A percentile compares a stretch with the other conserved stretches of the same genome.
Conservation (phyloP, 1,140 invertebrate genomes). For the Globodera rostochiensis region DNA sequence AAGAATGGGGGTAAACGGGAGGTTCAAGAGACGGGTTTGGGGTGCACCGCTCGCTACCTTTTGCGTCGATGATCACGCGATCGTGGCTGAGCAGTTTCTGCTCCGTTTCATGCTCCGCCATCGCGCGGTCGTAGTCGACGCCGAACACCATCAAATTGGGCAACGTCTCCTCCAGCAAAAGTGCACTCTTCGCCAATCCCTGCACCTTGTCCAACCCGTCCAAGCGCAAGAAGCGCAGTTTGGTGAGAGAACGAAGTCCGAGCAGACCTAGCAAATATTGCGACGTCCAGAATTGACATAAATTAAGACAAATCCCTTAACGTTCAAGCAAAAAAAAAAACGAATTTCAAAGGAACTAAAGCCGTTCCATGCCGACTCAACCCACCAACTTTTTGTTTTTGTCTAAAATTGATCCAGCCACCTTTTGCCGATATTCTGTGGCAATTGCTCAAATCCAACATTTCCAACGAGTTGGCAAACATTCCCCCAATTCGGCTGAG, state of each 20-base stretch:
- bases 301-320: no score
- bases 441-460: constrained; percentile 77
- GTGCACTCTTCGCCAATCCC: constrained; percentile 61
- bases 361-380: no score
- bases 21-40: no score
- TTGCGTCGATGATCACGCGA: constrained; percentile 58
- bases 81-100: constrained; percentile 50
- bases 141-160: constrained; percentile 65
- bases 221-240: constrained; percentile 65
- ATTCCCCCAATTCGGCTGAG: constrained; percentile 72
- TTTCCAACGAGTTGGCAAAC: constrained; percentile 72
- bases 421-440: constrained; percentile 70
- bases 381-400: no score
- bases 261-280: constrained; percentile 67
- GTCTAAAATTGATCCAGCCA: not conserved
- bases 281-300: no score
- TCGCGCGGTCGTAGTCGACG: constrained; percentile 61
- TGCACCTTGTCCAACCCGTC: constrained; percentile 62
- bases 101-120: constrained; percentile 56
- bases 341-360: no score
- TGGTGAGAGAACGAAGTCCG: constrained; percentile 72
- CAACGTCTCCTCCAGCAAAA: constrained; percentile 66
- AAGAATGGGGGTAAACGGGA: not conserved
- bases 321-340: no score
- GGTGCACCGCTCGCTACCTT: constrained; percentile 33